phyloP scores from a whole-genome alignment of 2,888 invertebrate genomes.

The Scaptomyza cyrtandrae region DNA sequence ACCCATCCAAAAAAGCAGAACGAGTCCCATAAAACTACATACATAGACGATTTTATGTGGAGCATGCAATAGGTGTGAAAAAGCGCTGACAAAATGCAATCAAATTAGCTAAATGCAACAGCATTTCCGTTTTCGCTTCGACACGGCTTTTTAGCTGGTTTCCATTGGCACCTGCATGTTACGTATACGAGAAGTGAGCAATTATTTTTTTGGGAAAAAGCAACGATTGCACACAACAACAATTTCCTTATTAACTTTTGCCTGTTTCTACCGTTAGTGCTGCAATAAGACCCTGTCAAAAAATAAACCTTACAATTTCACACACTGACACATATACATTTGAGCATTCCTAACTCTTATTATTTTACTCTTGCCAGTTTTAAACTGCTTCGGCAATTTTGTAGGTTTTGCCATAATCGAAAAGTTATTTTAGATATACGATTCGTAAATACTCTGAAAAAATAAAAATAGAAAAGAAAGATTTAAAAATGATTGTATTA shows the following conservation, averaged over 20 bases:
- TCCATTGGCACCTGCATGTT: constrained; percentile 25
- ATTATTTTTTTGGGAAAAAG: constrained; percentile 2
- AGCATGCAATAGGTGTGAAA: constrained; percentile 16
- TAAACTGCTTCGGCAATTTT: constrained; percentile 4
- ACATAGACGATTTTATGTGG: constrained; percentile 1
- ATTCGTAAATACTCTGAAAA: not conserved
- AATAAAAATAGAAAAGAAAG: not conserved
- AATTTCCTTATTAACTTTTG: constrained; percentile 44
- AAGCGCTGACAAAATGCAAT: constrained; percentile 42
- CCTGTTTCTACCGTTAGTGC: constrained; percentile 14
- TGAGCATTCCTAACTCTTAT: constrained; percentile 42
- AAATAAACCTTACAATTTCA: not conserved
- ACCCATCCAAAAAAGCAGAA: constrained; percentile 1
- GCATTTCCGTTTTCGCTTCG: constrained; percentile 47
- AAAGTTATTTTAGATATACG: fast-evolving
- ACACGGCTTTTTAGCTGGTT: constrained; percentile 8
- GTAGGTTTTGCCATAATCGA: not conserved
- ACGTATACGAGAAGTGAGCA: not conserved
- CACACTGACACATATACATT: constrained; percentile 13
- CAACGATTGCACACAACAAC: constrained; percentile 44
- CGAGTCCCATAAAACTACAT: constrained; percentile 9
- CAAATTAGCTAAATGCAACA: constrained; percentile 66
- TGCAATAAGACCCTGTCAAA: not conserved
- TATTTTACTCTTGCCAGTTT: constrained; percentile 41
- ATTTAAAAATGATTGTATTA: too few species aligned